Evolutionary conservation across 2,797 vertebrate species (phyloP).

Genomic region (Sebastes taczanowskii): DNA sequence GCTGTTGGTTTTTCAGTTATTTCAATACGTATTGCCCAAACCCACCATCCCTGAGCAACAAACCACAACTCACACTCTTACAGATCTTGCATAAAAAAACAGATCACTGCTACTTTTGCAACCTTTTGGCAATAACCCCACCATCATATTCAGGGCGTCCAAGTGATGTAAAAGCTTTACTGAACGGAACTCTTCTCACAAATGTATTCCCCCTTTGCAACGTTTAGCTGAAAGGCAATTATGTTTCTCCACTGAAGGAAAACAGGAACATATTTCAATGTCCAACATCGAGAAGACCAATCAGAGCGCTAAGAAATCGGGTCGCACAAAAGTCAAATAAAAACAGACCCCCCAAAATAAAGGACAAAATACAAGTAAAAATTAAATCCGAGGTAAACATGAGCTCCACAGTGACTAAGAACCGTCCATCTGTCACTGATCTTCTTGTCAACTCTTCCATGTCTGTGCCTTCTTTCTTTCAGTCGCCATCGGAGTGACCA

Average conservation of each 20-base stretch:
- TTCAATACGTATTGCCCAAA: not conserved
- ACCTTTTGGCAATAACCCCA: conserved; percentile 3
- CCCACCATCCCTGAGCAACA: conserved; percentile 40
- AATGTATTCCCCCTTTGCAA: not conserved
- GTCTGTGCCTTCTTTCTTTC: conserved; percentile 18
- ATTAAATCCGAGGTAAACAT: conserved; percentile 35
- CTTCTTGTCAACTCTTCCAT: conserved; percentile 6
- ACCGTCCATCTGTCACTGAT: conserved; percentile 12
- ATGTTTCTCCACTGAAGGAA: conserved; percentile 20
- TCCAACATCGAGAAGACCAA: not conserved
- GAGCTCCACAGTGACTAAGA: conserved; percentile 18
- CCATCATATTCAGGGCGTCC: not conserved
- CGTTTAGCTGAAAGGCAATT: conserved; percentile 24
- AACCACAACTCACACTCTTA: not conserved
- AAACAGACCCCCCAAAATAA: conserved; percentile 14
- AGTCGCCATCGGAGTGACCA: conserved; percentile 26
- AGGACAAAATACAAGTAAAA: conserved; percentile 32
- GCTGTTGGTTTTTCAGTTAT: not conserved
- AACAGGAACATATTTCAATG: not conserved
- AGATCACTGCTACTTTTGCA: not conserved
- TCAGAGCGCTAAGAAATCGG: not conserved
- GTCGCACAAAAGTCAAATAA: not conserved
- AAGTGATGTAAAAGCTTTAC: conserved; percentile 4
- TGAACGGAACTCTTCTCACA: not conserved
- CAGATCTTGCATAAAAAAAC: conserved; percentile 24